phyloP scores from a whole-genome alignment of 2,797 vertebrate species.

The Gymnothorax javanicus region DNA sequence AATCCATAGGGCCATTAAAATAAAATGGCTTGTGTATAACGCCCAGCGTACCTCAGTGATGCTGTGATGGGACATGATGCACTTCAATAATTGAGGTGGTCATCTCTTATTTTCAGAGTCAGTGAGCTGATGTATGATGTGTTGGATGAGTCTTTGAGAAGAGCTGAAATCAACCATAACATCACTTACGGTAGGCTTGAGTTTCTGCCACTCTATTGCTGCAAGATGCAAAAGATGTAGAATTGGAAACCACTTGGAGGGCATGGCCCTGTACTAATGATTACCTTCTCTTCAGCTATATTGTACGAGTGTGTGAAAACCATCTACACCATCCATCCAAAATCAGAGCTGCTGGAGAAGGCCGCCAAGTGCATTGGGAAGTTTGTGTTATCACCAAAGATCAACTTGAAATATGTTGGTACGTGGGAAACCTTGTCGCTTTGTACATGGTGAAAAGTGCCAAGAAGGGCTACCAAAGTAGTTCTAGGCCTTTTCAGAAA shows the following conservation, averaged over 20 bases:
- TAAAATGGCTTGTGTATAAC: too few species aligned
- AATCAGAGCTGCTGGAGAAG: slow-evolving; percentile 90
- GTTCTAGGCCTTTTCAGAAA: background rate
- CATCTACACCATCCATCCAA: slow-evolving; percentile 92
- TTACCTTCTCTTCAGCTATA: slow-evolving; percentile 78
- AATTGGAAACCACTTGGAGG: background rate
- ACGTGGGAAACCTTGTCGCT: slow-evolving; percentile 56
- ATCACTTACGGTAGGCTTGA: slow-evolving; percentile 87
- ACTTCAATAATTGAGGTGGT: background rate
- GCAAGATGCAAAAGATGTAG: background rate
- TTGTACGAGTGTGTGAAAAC: slow-evolving; percentile 95
- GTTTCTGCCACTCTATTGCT: slow-evolving; percentile 39
- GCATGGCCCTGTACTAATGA: background rate
- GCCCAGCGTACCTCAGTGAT: background rate
- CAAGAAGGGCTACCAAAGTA: background rate
- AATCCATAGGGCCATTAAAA: too few species aligned
- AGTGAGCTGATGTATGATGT: slow-evolving; percentile 96
- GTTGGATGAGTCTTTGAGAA: slow-evolving; percentile 91
- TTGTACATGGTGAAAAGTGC: background rate
- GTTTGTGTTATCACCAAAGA: slow-evolving; percentile 95
- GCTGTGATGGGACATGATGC: background rate
- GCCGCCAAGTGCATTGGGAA: slow-evolving; percentile 96
- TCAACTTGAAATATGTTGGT: slow-evolving; percentile 98
- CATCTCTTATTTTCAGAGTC: slow-evolving; percentile 72
- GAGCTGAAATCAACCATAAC: slow-evolving; percentile 98